Percentiles rank a stretch among this genome's conserved stretches.
Conservation (phyloP, 2,888 invertebrate genomes). For the Tridacna gigas region DNA sequence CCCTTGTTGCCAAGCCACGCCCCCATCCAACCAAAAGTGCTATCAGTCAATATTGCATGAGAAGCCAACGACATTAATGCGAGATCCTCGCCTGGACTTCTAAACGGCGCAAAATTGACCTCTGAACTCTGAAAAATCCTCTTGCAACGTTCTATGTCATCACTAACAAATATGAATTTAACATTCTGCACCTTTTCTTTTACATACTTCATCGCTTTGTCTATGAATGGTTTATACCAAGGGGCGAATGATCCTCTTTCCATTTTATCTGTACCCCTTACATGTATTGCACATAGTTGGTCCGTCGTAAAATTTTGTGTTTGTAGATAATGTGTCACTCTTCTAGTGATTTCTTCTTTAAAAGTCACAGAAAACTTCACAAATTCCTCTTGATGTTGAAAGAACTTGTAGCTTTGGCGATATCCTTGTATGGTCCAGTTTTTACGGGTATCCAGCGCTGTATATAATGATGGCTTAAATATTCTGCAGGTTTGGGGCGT, state of each 20-base stretch:
- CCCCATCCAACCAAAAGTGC: neutral
- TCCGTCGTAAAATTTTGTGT: neutral
- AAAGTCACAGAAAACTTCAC: neutral
- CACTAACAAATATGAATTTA: neutral
- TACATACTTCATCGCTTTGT: neutral
- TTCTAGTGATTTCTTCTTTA: neutral
- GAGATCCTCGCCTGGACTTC: neutral
- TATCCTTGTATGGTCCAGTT: neutral
- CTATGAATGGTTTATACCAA: no score
- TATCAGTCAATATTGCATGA: neutral
- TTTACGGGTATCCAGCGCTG: neutral
- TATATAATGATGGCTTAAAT: neutral
- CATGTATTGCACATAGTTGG: neutral
- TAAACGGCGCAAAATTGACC: neutral
- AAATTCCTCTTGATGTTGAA: neutral
- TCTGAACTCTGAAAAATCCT: neutral
- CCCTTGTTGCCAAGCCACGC: constrained; percentile 1
- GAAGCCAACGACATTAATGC: neutral
- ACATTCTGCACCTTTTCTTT: neutral
- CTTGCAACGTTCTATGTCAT: neutral
- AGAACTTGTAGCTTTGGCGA: neutral
- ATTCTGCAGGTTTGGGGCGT: neutral
- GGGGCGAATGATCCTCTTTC: neutral
- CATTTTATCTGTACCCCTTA: neutral
- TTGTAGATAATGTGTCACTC: neutral